Evolutionary conservation across 2,797 vertebrate species (phyloP), one percentile per base, ranked within the genome.

Genomic region (Catostomus latipinnis): DNA sequence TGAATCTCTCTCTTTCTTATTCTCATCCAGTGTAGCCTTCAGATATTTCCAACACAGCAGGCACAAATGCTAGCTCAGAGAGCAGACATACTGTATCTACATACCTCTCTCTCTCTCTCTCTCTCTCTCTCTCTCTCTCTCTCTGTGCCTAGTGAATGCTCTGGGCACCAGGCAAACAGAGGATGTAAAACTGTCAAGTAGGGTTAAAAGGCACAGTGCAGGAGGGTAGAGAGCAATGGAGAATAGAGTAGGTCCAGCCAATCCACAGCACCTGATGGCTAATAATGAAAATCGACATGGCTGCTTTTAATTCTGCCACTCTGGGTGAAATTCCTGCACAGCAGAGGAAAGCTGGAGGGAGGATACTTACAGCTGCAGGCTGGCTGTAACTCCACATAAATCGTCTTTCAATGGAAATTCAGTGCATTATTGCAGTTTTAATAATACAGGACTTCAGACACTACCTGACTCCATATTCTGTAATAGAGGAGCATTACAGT

Each of bases 131-230:
- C 60, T 46, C 12, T 43, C 66, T 70, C 43, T 60, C 71, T 50
- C 61, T 73, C 68, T 84, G 81, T 87, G 83, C 70, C 60, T 82
- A 16, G n/a, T 6, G 11, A 53, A 71, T 71, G 70, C 76, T 80
- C 66, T 71, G 66, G 52, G 84, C 83, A 88, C 77, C 74, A 81
- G 81, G 81, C 81, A 84, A 69, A 83, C 82, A 82, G 78, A 87
- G 82, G 89, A 88, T 87, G 78, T 89, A 84, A 92, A 88, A 84
- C 89, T 90, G 88, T 89, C 91, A 92, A 89, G 93, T 93, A 92
- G 88, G 88, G 88, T 88, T 92, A 88, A 91, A 91, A 90, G 87
- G 85, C 87, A 89, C 66, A 83, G 82, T 85, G 89, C 83, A 82
- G 82, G 86, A 80, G 77, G 60, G 52, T 58, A 67, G 61, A 61